Conservation (phyloP, 2,888 invertebrate species). For the Drosophila aldrichi region DNA sequence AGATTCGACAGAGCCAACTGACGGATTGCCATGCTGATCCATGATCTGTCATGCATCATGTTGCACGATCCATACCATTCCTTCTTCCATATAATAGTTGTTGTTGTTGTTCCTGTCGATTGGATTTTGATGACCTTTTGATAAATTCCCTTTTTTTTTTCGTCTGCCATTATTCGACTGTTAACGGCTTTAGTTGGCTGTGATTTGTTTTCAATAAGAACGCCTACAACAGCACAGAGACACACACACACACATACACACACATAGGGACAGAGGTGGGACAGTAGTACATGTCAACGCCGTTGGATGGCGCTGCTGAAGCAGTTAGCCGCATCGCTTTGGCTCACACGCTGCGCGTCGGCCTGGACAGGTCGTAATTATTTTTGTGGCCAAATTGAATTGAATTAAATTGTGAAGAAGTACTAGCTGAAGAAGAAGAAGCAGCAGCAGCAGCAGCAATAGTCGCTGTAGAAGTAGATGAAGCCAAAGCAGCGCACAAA, state of each 20-base stretch:
- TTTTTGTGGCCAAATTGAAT: constrained; percentile 80
- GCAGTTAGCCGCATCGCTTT: constrained; percentile 12
- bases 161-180: constrained; percentile 32
- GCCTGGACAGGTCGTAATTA: constrained; percentile 77
- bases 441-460: neutral
- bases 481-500: constrained; percentile 69
- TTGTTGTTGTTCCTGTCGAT: constrained; percentile 48
- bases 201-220: constrained; percentile 40
- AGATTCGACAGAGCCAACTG: constrained; percentile 63
- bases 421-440: constrained; percentile 1
- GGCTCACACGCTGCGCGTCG: constrained; percentile 77
- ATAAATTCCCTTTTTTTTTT: constrained; percentile 45
- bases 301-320: constrained; percentile 60
- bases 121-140: constrained; percentile 72
- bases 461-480: constrained; percentile 29
- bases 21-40: constrained; percentile 48
- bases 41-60: constrained; percentile 9
- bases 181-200: constrained; percentile 26
- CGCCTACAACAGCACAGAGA: constrained; percentile 31
- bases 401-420: constrained; percentile 72
- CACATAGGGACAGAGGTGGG: neutral
- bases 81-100: constrained; percentile 3
- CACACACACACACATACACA: too few relatives aligned
- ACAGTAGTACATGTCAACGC: constrained; percentile 66
- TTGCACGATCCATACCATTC: constrained; percentile 42